These are phyloP conservation scores for Takifugu rubripes DNA, from an alignment of 2,797 vertebrate species.

Conservation along the genomic window DNA sequence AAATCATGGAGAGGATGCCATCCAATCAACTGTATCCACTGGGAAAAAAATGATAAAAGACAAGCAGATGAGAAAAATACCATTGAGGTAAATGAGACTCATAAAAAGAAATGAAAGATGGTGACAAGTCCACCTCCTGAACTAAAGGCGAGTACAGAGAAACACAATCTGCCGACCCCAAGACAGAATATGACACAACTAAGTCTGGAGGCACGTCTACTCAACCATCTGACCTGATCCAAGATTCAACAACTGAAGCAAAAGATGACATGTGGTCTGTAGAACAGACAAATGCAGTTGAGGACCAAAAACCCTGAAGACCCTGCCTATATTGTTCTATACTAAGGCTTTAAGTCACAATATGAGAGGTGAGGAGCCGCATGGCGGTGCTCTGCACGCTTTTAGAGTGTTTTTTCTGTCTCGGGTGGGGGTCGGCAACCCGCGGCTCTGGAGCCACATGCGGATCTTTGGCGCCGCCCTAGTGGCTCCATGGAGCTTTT, in stretches of 20 bases:
- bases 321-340: no score
- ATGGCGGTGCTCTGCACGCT: no score
- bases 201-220: neutral
- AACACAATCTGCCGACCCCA: conserved; percentile 1
- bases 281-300: neutral
- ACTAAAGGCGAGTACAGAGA: neutral
- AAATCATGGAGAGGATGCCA: conserved; percentile 50
- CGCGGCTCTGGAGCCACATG: no score
- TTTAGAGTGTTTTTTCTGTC: no score
- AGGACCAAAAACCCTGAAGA: conserved; percentile 12
- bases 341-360: no score
- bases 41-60: conserved; percentile 4
- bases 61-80: neutral
- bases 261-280: conserved; percentile 9
- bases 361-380: no score
- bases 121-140: neutral
- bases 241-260: conserved; percentile 1
- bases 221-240: neutral
- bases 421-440: no score
- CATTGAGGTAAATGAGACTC: conserved; percentile 18
- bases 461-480: no score
- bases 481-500: no score
- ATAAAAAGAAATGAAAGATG: conserved; percentile 12
- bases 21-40: neutral
- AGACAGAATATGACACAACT: conserved; percentile 1